A percentile compares a stretch with the other conserved stretches of the same genome.
Evolutionary conservation across 2,797 vertebrate genomes (phyloP).

Genomic region (Coendou prehensilis): DNA sequence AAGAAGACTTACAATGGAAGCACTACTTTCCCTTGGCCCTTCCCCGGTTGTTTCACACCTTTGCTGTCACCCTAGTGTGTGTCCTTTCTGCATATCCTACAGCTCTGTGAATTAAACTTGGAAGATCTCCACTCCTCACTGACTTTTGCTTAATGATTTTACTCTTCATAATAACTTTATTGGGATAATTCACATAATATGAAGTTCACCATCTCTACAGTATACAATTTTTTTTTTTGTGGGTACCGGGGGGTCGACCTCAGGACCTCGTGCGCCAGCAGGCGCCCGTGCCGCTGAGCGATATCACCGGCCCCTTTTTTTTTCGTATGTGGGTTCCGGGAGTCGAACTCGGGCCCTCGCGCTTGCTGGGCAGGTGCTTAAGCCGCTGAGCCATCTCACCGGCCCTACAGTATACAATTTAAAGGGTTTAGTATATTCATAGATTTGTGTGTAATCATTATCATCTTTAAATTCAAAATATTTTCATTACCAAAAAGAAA

Average conservation of each 20-base stretch:
- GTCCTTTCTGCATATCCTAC: not conserved
- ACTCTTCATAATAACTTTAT: conserved; percentile 32
- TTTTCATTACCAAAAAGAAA: conserved; percentile 44
- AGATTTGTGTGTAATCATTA: not conserved
- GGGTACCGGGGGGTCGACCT: too few relatives aligned
- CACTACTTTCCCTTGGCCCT: not conserved
- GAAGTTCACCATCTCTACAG: conserved; percentile 27
- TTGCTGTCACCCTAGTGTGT: not conserved
- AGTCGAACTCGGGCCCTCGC: too few relatives aligned
- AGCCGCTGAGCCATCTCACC: too few relatives aligned
- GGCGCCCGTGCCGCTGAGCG: too few relatives aligned
- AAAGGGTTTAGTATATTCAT: conserved; percentile 41
- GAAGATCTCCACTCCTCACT: conserved; percentile 27
- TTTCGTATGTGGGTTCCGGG: too few relatives aligned
- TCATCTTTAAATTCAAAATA: not conserved
- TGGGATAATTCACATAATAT: conserved; percentile 28
- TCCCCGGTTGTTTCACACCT: not conserved
- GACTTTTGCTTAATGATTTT: conserved; percentile 46
- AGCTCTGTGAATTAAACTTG: conserved; percentile 31
- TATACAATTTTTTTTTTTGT: not conserved
- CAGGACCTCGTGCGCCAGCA: too few relatives aligned
- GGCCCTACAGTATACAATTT: not conserved
- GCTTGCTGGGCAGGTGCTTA: too few relatives aligned
- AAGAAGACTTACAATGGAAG: not conserved
- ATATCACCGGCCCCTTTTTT: too few relatives aligned